Evolutionary conservation across 2,888 invertebrate genomes (phyloP).

Genomic region (Stratiomys singularior): DNA sequence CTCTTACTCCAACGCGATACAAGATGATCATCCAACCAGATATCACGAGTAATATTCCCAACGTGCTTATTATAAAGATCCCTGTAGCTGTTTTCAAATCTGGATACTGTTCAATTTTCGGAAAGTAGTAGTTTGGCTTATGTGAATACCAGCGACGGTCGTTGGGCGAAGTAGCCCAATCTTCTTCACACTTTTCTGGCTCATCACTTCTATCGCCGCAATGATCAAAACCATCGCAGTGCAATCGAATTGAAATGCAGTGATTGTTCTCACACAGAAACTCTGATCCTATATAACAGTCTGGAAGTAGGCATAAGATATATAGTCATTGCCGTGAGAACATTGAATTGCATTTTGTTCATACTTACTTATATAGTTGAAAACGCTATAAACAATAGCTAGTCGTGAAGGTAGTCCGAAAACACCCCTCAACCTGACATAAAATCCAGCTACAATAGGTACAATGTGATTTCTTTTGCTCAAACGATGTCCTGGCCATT

Average conservation of each 20-base stretch:
- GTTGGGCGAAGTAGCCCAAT: conserved; percentile 68
- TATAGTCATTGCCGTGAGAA: not conserved
- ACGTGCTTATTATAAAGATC: conserved; percentile 72
- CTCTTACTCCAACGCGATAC: conserved; percentile 72
- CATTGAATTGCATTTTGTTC: not conserved
- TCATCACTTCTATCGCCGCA: conserved; percentile 81
- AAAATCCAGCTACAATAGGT: conserved; percentile 74
- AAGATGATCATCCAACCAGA: conserved; percentile 72
- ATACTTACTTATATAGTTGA: conserved; percentile 74
- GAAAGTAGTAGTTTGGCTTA: conserved; percentile 78
- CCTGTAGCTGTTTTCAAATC: conserved; percentile 74
- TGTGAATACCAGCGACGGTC: conserved; percentile 73
- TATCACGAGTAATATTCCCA: conserved; percentile 72
- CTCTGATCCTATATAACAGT: conserved; percentile 75
- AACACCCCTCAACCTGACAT: conserved; percentile 74
- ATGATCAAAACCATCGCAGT: conserved; percentile 81
- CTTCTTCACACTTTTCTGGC: conserved; percentile 70
- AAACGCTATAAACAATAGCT: conserved; percentile 76
- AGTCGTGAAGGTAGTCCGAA: conserved; percentile 73
- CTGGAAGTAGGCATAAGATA: conserved; percentile 63
- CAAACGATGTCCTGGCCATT: conserved; percentile 67
- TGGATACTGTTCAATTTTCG: conserved; percentile 73
- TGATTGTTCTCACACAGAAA: conserved; percentile 77
- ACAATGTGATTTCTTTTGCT: conserved; percentile 70
- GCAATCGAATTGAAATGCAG: conserved; percentile 74